phyloP scores from a whole-genome alignment of 1,140 invertebrate species.

The Euura lappo region DNA sequence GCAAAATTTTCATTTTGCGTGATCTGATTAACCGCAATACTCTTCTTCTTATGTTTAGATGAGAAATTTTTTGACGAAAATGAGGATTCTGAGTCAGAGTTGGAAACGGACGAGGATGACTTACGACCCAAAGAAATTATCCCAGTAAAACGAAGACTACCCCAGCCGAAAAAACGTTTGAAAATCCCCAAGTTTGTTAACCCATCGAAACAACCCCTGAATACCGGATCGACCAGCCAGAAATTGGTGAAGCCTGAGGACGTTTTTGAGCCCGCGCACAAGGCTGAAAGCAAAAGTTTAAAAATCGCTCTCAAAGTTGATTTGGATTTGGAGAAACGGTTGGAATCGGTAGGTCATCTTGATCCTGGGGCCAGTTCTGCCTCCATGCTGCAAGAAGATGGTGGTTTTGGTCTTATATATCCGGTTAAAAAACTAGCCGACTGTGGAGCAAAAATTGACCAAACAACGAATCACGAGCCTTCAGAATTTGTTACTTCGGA shows the following conservation, averaged over 20 bases:
- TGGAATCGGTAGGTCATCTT: conserved; percentile 27
- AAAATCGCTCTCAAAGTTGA: conserved; percentile 71
- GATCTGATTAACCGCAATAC: neutral
- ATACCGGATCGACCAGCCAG: conserved; percentile 51
- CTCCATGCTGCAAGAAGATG: conserved; percentile 28
- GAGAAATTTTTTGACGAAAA: conserved; percentile 24
- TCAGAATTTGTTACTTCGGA: conserved; percentile 67
- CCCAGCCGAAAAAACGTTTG: conserved; percentile 61
- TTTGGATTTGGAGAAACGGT: conserved; percentile 37
- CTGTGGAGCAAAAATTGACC: conserved; percentile 42
- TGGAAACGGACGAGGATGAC: conserved; percentile 75
- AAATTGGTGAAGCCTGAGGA: conserved; percentile 63
- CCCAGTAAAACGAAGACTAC: conserved; percentile 64
- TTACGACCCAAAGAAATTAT: conserved; percentile 50
- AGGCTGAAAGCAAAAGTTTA: conserved; percentile 61
- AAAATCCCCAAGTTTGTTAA: conserved; percentile 72
- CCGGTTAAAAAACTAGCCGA: conserved; percentile 51
- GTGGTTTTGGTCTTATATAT: conserved; percentile 61
- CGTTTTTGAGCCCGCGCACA: conserved; percentile 67
- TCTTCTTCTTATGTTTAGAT: conserved; percentile 15
- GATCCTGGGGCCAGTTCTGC: conserved; percentile 23
- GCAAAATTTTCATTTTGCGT: neutral
- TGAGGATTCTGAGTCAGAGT: conserved; percentile 74
- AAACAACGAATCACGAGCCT: conserved; percentile 43
- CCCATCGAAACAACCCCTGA: conserved; percentile 50